A percentile compares a stretch with the other conserved stretches of the same genome.
These are phyloP conservation scores for Cyrtonyx montezumae DNA, from an alignment of 2,113 vertebrate species.

Conservation along the genomic window DNA sequence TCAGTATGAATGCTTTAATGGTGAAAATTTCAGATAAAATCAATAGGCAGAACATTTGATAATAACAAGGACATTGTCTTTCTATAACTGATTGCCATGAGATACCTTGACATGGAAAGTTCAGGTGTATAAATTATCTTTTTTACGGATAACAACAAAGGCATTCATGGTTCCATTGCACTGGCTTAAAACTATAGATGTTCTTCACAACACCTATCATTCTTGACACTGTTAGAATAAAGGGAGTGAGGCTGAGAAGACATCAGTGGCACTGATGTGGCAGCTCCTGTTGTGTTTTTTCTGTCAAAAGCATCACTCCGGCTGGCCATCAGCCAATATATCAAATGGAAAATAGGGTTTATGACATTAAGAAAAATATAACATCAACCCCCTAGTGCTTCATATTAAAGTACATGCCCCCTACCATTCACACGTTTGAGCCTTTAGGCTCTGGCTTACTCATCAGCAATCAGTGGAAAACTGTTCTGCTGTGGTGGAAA, in stretches of 20 bases:
- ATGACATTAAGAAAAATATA: slow-evolving; percentile 41
- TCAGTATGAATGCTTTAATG: not conserved
- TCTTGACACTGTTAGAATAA: not conserved
- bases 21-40: not conserved
- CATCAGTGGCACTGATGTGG: not conserved
- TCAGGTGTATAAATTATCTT: not conserved
- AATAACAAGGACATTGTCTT: not conserved
- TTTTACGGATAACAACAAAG: not conserved
- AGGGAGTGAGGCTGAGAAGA: not conserved
- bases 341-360: slow-evolving; percentile 17
- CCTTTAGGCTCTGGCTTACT: slow-evolving; percentile 34
- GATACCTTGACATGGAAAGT: not conserved
- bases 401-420: slow-evolving; percentile 30
- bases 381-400: slow-evolving; percentile 52
- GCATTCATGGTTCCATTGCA: not conserved
- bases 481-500: not conserved
- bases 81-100: not conserved
- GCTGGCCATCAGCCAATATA: slow-evolving; percentile 36
- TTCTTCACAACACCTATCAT: not conserved
- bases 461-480: not conserved
- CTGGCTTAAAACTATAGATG: not conserved
- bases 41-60: not conserved
- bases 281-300: not conserved
- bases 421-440: slow-evolving; percentile 55
- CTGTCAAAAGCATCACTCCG: slow-evolving; percentile 11